Evolutionary conservation across 2,113 vertebrate species (phyloP), one percentile per base, ranked within the genome.

Genomic region (Synchiropus splendidus): DNA sequence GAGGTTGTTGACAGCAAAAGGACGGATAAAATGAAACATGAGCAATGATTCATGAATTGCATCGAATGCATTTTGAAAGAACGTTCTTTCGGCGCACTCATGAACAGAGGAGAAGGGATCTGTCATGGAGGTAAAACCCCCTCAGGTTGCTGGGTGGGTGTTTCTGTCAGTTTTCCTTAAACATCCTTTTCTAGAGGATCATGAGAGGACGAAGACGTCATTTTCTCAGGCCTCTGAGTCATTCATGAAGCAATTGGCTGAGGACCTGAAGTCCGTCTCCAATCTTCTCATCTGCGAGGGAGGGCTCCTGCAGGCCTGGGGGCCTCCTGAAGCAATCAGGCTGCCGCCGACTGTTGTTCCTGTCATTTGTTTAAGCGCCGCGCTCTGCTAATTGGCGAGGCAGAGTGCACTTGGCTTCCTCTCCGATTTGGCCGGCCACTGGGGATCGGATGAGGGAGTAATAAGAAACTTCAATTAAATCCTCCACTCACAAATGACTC

Each of bases 311-410:
- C 57, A 57, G 61, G 75, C 77, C 77, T 73, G 1, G 18, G 58
- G 68, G 68, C 59, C 56, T 67, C 54, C 58, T 59, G 71, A 56
- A 55, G 68, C 74, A 63, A 18, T 15, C 56, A 59, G 60, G 61
- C 69, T 57, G 59, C 63, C 51, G 21, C 66, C 55, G 42, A 57
- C 53, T 50, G 58, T 64, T 52, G 61, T 58, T 69, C 66, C 66
- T 64, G 71, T 71, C 69, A 63, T 74, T 70, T 67, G 64, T 64
- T 72, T 12, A 48, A 77, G 58, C 46, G 51, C 64, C 64, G 59
- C 58, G 61, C 67, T 74, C 57, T 16, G 51, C 54, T 81, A 77
- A 81, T 78, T 78, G 78, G 72, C 67, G 49, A 61, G 72, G 74
- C 60, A 61, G 67, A 76, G 70, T 70, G 75, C 63, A 72, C 75